Evolutionary conservation across 2,888 invertebrate species (phyloP).

Genomic region (Leucania comma): DNA sequence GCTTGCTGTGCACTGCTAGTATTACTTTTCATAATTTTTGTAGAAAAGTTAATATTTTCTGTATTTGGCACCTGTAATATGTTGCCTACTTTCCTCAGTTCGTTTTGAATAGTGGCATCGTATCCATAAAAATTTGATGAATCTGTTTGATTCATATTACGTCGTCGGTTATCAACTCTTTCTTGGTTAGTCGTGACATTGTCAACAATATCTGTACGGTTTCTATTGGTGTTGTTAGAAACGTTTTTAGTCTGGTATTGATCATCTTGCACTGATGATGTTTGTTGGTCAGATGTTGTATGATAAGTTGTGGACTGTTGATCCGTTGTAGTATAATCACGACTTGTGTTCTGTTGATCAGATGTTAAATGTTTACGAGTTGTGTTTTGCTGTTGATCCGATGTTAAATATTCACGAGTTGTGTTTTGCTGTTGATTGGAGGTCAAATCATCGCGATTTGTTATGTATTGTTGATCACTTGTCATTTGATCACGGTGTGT

Average conservation of each 20-base stretch:
- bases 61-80: conserved; percentile 83
- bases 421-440: conserved; percentile 39
- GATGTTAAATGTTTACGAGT: conserved; percentile 29
- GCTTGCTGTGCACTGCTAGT: conserved; percentile 91
- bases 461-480: conserved; percentile 41
- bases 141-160: conserved; percentile 82
- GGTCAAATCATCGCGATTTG: conserved; percentile 32
- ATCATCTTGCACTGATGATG: conserved; percentile 43
- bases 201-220: conserved; percentile 52
- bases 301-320: conserved; percentile 49
- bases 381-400: conserved; percentile 43
- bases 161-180: conserved; percentile 72
- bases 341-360: conserved; percentile 34
- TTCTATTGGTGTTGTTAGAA: conserved; percentile 53
- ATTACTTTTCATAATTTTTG: conserved; percentile 89
- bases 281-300: conserved; percentile 51
- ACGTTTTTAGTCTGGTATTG: conserved; percentile 35
- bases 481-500: conserved; percentile 43
- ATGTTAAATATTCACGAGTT: conserved; percentile 26
- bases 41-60: conserved; percentile 85
- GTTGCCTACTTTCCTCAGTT: conserved; percentile 85
- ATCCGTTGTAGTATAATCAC: conserved; percentile 42
- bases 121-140: conserved; percentile 88
- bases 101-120: conserved; percentile 85
- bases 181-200: conserved; percentile 66